phyloP scores from a whole-genome alignment of 2,797 vertebrate genomes.

The Coccyzus lansbergi region DNA sequence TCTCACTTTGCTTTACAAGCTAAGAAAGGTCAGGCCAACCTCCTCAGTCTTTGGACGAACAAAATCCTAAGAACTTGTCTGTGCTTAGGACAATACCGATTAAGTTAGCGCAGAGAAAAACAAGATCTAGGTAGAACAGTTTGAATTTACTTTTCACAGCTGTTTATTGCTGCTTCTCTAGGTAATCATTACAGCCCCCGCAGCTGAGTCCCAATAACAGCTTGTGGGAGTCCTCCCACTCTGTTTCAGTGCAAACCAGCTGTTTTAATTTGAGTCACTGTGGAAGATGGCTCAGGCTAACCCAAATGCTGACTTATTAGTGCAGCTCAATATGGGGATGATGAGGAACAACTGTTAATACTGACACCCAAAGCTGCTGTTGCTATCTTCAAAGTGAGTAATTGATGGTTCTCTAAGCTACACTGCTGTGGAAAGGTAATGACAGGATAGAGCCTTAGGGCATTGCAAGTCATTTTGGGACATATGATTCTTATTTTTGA shows the following conservation, averaged over 20 bases:
- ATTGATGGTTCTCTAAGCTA: neutral
- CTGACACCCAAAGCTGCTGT: neutral
- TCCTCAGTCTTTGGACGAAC: neutral
- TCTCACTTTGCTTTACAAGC: neutral
- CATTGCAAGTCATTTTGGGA: neutral
- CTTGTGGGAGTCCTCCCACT: conserved; percentile 17
- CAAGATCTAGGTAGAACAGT: conserved; percentile 24
- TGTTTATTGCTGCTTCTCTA: conserved; percentile 21
- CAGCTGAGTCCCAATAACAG: neutral
- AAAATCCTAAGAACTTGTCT: neutral
- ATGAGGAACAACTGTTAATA: neutral
- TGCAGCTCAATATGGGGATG: neutral
- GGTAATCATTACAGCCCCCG: neutral
- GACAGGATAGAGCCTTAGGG: neutral
- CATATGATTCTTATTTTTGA: neutral
- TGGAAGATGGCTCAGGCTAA: neutral
- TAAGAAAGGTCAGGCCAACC: neutral
- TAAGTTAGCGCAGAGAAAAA: conserved; percentile 28
- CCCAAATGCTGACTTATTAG: neutral
- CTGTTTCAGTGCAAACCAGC: neutral
- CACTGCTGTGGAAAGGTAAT: rapidly evolving
- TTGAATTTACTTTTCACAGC: conserved; percentile 46
- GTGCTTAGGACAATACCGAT: conserved; percentile 3
- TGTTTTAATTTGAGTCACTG: neutral
- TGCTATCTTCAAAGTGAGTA: neutral